These are phyloP conservation scores for Brassicogethes aeneus DNA, from an alignment of 2,888 invertebrate species.

Conservation along the genomic window DNA sequence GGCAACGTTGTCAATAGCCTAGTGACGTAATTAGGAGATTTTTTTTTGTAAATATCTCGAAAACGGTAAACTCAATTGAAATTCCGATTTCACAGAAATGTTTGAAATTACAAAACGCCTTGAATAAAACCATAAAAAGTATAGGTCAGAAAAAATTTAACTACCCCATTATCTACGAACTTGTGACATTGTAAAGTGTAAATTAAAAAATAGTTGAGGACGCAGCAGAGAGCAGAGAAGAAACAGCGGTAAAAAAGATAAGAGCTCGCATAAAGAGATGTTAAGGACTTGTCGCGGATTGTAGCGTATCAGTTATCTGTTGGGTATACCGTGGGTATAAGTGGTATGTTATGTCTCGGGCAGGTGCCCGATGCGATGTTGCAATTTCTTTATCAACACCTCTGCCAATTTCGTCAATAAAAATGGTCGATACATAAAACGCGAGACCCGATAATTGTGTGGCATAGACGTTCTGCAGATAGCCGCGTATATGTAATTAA, in stretches of 20 bases:
- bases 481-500: not conserved
- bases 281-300: conserved; percentile 20
- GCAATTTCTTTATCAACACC: conserved; percentile 14
- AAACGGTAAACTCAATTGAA: too few relatives aligned
- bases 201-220: too few relatives aligned
- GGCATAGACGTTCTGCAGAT: conserved; percentile 2
- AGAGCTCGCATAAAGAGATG: conserved; percentile 9
- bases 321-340: conserved; percentile 27
- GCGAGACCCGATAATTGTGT: conserved; percentile 1
- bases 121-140: too few relatives aligned
- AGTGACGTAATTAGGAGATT: too few relatives aligned
- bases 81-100: too few relatives aligned
- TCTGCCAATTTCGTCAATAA: conserved; percentile 12
- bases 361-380: conserved; percentile 21
- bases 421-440: not conserved
- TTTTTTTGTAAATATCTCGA: too few relatives aligned
- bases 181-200: too few relatives aligned
- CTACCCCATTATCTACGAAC: too few relatives aligned
- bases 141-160: too few relatives aligned
- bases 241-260: conserved; percentile 2
- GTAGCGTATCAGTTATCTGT: conserved; percentile 18
- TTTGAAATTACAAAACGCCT: too few relatives aligned
- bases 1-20: too few relatives aligned
- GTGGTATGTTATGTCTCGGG: conserved; percentile 29
- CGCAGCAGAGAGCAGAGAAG: too few relatives aligned